Evolutionary conservation across 2,113 vertebrate species (phyloP), one percentile per base, ranked within the genome.

Genomic region (Redunca redunca): DNA sequence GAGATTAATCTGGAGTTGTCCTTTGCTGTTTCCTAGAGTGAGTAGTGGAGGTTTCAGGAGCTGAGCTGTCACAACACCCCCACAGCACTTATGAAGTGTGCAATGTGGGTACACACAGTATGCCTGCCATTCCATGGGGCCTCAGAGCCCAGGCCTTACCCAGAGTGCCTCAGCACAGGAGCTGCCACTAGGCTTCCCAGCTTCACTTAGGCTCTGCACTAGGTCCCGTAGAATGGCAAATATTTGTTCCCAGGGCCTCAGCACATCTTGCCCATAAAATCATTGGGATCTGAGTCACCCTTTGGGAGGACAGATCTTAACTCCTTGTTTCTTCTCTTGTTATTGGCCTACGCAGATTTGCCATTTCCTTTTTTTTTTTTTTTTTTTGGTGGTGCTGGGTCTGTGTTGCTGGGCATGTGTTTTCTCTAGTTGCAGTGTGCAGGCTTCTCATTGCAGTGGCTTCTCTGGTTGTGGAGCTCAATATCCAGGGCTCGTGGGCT

Each of bases 291-390:
- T 15, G 26, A 74, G 52, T 15, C 71, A 82, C n/a, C 13, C 36
- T 86, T 57, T 46, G 53, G 26, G 14, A 78, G 53, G 43, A 11
- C 0, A 77, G 6, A 71, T 40, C 64, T 33, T 58, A 36, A n/a
- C 26, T 92, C 93, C 48, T n/a, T 52, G 28, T 15, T 90, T 96
- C 80, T 90, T 84, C 82, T 62, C 77, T 91, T 60, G 6, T 95
- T 40, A 33, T 6, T 55, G 33, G 8, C 23, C 82, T 71, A 17
- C 7, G 60, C n/a, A 53, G 43, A 78, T 83, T 80, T 90, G 50
- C 33, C 23, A 6, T 88, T 94, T 91, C 52, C 74, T 82, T 55
- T 71, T 50, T 26, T 40, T 23, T 40, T 14, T 40, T 71, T 40
- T 40, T 14, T 46, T 78, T 78, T 78, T 16, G 36, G 21, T 43